Percentiles rank a stretch among this genome's conserved stretches.
phyloP scores from a whole-genome alignment of 2,888 invertebrate species.

The Stenodema calcarata region DNA sequence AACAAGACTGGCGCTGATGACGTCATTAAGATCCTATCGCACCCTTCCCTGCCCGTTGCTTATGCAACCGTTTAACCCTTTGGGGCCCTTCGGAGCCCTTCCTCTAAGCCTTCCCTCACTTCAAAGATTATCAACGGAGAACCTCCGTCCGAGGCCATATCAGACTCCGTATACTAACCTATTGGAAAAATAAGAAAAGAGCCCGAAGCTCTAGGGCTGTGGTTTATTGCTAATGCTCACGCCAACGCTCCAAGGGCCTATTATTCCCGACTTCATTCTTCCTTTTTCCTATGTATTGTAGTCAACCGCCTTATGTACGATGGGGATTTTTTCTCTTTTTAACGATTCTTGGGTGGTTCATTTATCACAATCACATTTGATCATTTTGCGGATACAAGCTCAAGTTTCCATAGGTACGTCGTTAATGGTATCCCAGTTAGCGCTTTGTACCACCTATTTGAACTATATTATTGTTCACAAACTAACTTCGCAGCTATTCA shows the following conservation, averaged over 20 bases:
- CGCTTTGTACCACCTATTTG: not conserved
- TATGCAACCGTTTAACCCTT: not conserved
- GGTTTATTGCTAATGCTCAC: constrained; percentile 46
- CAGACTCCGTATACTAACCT: constrained; percentile 14
- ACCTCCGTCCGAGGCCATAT: constrained; percentile 15
- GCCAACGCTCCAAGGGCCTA: constrained; percentile 41
- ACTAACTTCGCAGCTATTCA: no score
- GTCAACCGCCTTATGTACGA: constrained; percentile 4
- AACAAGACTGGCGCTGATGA: constrained; percentile 20
- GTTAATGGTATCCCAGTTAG: not conserved
- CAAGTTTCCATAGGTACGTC: not conserved
- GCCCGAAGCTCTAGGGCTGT: not conserved
- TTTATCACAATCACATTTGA: not conserved
- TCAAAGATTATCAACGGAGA: constrained; percentile 27
- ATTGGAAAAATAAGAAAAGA: constrained; percentile 43
- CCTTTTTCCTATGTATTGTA: not conserved
- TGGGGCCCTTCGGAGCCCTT: not conserved
- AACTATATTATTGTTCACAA: not conserved
- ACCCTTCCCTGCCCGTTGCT: not conserved
- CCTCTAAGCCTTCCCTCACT: not conserved
- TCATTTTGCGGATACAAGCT: not conserved
- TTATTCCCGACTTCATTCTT: constrained; percentile 38
- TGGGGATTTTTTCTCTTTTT: not conserved
- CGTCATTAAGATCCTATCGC: constrained; percentile 41
- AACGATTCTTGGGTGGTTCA: not conserved